Base-by-base conservation (phyloP, 2,888 invertebrate species). In the Physocephala rufipes region DNA sequence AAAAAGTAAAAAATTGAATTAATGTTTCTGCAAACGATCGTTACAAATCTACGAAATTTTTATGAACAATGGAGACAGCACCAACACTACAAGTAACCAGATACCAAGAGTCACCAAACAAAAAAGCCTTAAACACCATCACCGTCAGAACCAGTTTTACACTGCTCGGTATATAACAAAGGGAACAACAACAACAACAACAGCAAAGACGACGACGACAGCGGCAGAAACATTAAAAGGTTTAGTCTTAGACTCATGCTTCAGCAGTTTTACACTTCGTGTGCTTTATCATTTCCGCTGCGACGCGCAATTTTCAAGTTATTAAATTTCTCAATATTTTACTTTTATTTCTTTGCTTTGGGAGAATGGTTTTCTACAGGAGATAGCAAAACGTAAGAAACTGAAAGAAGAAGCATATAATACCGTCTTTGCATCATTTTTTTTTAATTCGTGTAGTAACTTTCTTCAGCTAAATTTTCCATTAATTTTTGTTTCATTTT, bases 171-270 rank as follows among this genome's bases (percentile, higher is more conserved):
- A n/a, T 1, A 1, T n/a, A 49, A 49, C 49, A n/a, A 49, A 16
- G 19, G 59, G 59, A 55, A 55, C 36, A 30, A 24, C 47, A 26
- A 26, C 21, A 19, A 47, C 43, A 30, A 19, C 28, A 24, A 47
- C 12, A 59, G 53, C 66, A 67, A 67, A 21, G 19, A n/a, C 30
- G 28, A 64, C 19, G 7, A 30, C 15, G 15, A 21, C 1, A 12
- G 13, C 19, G n/a, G n/a, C n/a, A n/a, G n/a, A n/a, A n/a, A n/a
- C n/a, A n/a, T n/a, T n/a, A n/a, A n/a, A n/a, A n/a, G n/a, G n/a
- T 28, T 66, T 71, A 51, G 53, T 30, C 68, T 66, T 19, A 47
- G 66, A 71, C 59, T 49, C 65, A 66, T 66, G 59, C 70, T 71
- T 51, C 65, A 61, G n/a, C 47, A 45, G 43, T 70, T 55, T 43